A percentile compares a stretch with the other conserved stretches of the same genome.
phyloP scores from a whole-genome alignment of 1,140 invertebrate species.

The Pinna nobilis region DNA sequence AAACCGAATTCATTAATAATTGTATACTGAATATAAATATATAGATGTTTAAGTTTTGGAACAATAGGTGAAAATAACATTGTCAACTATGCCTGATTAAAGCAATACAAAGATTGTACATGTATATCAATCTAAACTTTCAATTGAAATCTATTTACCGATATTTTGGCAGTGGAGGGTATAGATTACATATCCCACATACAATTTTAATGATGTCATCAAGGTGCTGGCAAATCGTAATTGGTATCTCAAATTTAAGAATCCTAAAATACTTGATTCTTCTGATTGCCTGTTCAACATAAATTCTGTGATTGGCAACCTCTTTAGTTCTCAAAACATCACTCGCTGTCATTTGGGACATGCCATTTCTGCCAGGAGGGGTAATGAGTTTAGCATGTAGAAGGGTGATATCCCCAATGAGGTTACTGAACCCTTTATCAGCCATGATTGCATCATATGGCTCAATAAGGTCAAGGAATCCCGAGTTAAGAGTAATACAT shows the following conservation, averaged over 20 bases:
- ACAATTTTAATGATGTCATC: constrained; percentile 17
- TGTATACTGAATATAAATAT: too few relatives aligned
- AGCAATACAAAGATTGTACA: too few relatives aligned
- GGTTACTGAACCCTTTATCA: constrained; percentile 71
- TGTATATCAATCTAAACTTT: too few relatives aligned
- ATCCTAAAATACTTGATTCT: constrained; percentile 24
- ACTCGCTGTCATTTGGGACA: constrained; percentile 15
- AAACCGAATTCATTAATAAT: too few relatives aligned
- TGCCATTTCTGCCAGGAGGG: constrained; percentile 10
- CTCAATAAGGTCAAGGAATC: constrained; percentile 71
- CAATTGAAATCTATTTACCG: too few relatives aligned
- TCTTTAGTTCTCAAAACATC: constrained; percentile 29
- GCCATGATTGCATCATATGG: constrained; percentile 70
- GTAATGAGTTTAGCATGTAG: neutral
- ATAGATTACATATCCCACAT: constrained; percentile 11
- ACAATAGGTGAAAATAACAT: too few relatives aligned
- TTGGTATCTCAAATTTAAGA: constrained; percentile 19
- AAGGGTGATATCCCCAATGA: constrained; percentile 11
- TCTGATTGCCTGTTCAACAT: constrained; percentile 25
- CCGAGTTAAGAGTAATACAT: constrained; percentile 68
- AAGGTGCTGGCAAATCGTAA: constrained; percentile 13
- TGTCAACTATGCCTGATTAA: too few relatives aligned
- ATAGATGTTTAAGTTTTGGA: too few relatives aligned
- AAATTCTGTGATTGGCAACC: constrained; percentile 20
- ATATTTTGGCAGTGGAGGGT: constrained; percentile 9